Conservation (phyloP, 2,797 vertebrate genomes). For the Sebastes steindachneri region DNA sequence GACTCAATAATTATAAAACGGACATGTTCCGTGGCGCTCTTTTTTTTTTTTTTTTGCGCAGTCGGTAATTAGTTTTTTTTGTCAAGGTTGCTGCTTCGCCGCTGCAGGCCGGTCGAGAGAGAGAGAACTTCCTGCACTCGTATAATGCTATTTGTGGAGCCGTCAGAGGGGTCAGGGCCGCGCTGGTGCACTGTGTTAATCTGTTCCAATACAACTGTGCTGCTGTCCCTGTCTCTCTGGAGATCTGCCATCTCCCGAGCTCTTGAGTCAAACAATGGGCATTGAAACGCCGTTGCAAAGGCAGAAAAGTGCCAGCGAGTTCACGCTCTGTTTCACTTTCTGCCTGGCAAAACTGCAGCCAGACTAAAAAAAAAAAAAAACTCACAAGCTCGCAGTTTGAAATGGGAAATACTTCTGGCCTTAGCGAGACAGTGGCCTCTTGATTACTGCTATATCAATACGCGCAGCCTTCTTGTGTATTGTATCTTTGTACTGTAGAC, state of each 20-base stretch:
- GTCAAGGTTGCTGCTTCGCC: conserved; percentile 57
- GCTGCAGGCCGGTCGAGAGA: conserved; percentile 42
- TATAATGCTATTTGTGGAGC: conserved; percentile 62
- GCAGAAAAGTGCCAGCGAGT: conserved; percentile 25
- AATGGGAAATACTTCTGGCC: conserved; percentile 49
- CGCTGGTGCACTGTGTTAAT: conserved; percentile 66
- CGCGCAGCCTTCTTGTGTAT: conserved; percentile 73
- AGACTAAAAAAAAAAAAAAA: neutral
- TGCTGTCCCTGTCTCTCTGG: conserved; percentile 53
- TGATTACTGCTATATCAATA: conserved; percentile 62
- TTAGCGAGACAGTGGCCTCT: conserved; percentile 70
- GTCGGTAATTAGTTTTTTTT: conserved; percentile 65
- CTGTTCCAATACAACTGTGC: conserved; percentile 60
- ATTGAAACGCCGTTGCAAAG: conserved; percentile 35
- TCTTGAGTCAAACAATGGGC: conserved; percentile 56
- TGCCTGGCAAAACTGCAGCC: conserved; percentile 29
- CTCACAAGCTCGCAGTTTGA: conserved; percentile 31
- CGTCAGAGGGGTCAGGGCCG: conserved; percentile 42
- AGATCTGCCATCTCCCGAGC: conserved; percentile 55
- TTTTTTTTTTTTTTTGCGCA: conserved; percentile 12
- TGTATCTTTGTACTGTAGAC: conserved; percentile 79
- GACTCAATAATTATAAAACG: conserved; percentile 74
- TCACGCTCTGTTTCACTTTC: conserved; percentile 28
- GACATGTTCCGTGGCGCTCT: conserved; percentile 54
- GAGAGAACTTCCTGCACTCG: conserved; percentile 56